These are phyloP conservation scores for Epirrita christyi DNA, from an alignment of 2,888 invertebrate species.

Conservation along the genomic window DNA sequence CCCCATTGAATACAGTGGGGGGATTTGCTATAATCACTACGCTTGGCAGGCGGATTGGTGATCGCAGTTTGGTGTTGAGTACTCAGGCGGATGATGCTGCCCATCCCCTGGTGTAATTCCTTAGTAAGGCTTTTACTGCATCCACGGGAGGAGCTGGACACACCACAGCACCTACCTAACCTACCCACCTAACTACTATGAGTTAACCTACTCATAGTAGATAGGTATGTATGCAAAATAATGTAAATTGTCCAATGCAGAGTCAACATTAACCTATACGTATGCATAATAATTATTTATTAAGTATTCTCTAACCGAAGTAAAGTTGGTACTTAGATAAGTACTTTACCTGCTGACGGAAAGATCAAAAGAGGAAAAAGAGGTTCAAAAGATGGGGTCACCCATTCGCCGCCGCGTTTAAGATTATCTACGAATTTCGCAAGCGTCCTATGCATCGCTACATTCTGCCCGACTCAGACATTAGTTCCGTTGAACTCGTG, in stretches of 20 bases:
- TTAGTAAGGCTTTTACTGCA: too few species aligned
- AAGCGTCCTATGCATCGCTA: slow-evolving; percentile 38
- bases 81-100: too few species aligned
- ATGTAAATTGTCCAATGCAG: slow-evolving; percentile 5
- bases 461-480: slow-evolving; percentile 26
- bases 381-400: slow-evolving; percentile 44
- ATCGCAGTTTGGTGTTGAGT: too few species aligned
- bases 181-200: too few species aligned
- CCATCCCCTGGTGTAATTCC: too few species aligned
- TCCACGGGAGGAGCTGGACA: too few species aligned
- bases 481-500: slow-evolving; percentile 29
- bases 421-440: slow-evolving; percentile 43
- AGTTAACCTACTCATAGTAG: not conserved
- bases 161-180: too few species aligned
- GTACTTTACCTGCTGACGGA: slow-evolving; percentile 26
- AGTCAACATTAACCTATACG: slow-evolving; percentile 6
- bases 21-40: too few species aligned
- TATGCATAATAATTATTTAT: not conserved
- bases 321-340: not conserved
- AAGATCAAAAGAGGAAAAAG: too few species aligned
- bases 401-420: slow-evolving; percentile 43
- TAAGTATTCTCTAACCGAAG: too few species aligned
- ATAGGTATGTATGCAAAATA: not conserved
- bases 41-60: too few species aligned
- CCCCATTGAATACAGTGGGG: too few species aligned